phyloP scores from a whole-genome alignment of 2,113 vertebrate genomes.

The Perca schrenkii region DNA sequence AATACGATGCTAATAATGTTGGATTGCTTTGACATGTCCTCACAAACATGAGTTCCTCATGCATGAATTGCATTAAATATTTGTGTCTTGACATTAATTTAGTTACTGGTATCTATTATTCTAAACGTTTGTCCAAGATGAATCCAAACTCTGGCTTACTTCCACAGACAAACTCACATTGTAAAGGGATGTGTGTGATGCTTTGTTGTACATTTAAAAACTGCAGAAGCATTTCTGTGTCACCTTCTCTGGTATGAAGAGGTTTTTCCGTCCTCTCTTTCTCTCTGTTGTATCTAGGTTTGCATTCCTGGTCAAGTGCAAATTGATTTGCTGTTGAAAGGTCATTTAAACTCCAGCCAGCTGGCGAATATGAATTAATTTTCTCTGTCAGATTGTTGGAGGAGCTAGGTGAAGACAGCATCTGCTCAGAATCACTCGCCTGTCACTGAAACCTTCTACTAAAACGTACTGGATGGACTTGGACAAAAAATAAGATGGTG shows the following conservation, averaged over 20 bases:
- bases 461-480: background rate
- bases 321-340: slow-evolving; percentile 56
- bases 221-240: background rate
- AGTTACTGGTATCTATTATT: background rate
- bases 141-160: background rate
- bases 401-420: slow-evolving; percentile 29
- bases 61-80: background rate
- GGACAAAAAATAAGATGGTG: background rate
- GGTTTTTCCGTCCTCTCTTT: too few relatives aligned
- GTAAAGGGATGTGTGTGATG: background rate
- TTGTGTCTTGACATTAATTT: background rate
- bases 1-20: background rate
- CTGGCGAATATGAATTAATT: slow-evolving; percentile 36
- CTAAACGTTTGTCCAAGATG: background rate
- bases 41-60: background rate
- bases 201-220: background rate
- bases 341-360: slow-evolving; percentile 38
- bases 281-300: slow-evolving; percentile 6
- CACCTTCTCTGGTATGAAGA: too few relatives aligned
- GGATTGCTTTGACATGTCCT: background rate
- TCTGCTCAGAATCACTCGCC: slow-evolving; percentile 41
- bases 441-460: slow-evolving; percentile 22
- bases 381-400: slow-evolving; percentile 50
- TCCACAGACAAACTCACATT: background rate
- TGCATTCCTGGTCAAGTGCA: slow-evolving; percentile 51